Conservation (phyloP, 2,797 vertebrate species). For the Peromyscus eremicus region DNA sequence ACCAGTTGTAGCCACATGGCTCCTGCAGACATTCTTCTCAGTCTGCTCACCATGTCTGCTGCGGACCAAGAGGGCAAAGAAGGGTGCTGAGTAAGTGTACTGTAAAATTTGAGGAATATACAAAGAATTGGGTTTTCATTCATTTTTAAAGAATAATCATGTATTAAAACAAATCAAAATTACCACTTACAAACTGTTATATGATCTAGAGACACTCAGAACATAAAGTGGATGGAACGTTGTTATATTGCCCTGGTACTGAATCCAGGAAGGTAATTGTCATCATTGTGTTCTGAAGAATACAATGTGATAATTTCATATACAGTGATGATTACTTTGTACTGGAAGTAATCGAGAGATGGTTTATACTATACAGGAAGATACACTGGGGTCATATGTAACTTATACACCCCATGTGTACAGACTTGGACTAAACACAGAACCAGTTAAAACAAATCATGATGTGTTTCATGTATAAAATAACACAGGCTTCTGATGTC, state of each 20-base stretch:
- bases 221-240: not conserved
- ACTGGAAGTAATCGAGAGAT: not conserved
- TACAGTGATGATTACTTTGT: not conserved
- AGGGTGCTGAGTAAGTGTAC: not conserved
- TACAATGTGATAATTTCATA: not conserved
- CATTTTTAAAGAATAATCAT: not conserved
- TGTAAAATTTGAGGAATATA: not conserved
- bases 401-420: fast-evolving
- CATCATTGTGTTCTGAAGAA: not conserved
- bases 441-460: not conserved
- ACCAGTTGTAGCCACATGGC: not conserved
- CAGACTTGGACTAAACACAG: not conserved
- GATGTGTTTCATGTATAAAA: not conserved
- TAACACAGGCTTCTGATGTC: not conserved
- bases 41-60: not conserved
- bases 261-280: not conserved
- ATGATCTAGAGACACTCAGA: not conserved
- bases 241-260: not conserved
- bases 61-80: not conserved
- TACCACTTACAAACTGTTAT: not conserved
- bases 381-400: not conserved
- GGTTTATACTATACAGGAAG: not conserved
- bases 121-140: not conserved
- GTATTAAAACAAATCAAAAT: not conserved
- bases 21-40: not conserved